These are phyloP conservation scores for Nycticorax nycticorax DNA, from an alignment of 2,113 vertebrate genomes.

Conservation along the genomic window DNA sequence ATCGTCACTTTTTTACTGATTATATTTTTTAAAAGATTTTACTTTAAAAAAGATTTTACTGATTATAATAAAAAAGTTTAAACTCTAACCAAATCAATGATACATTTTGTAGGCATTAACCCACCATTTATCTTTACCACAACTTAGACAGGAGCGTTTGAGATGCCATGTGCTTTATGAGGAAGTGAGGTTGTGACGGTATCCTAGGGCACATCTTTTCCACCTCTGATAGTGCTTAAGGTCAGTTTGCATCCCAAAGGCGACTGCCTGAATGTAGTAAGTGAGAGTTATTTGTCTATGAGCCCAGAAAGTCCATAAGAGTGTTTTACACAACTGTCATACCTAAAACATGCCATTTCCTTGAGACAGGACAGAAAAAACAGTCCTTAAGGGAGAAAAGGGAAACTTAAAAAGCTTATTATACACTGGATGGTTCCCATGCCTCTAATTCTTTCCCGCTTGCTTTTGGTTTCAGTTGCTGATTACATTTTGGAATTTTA, in stretches of 20 bases:
- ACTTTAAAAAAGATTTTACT: too few relatives aligned
- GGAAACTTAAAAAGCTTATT: background rate
- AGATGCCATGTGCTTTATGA: background rate
- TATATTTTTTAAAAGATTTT: too few relatives aligned
- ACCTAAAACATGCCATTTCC: background rate
- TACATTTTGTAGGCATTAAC: background rate
- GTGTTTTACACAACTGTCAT: background rate
- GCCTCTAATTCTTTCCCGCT: background rate
- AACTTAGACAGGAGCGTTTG: background rate
- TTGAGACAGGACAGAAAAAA: background rate
- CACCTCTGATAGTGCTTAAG: background rate
- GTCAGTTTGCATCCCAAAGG: background rate
- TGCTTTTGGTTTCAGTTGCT: background rate
- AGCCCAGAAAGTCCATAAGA: background rate
- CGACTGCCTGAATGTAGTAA: background rate
- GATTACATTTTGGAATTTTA: background rate
- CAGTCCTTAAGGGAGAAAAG: background rate
- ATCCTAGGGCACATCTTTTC: background rate
- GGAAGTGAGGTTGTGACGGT: background rate
- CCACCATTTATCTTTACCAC: background rate
- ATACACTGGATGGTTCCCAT: background rate
- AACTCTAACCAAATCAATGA: background rate
- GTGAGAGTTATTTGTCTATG: background rate
- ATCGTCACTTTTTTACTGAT: background rate
- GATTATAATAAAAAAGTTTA: background rate